These are phyloP conservation scores for Oostethus manadensis DNA, from an alignment of 2,113 vertebrate genomes.

Conservation along the genomic window DNA sequence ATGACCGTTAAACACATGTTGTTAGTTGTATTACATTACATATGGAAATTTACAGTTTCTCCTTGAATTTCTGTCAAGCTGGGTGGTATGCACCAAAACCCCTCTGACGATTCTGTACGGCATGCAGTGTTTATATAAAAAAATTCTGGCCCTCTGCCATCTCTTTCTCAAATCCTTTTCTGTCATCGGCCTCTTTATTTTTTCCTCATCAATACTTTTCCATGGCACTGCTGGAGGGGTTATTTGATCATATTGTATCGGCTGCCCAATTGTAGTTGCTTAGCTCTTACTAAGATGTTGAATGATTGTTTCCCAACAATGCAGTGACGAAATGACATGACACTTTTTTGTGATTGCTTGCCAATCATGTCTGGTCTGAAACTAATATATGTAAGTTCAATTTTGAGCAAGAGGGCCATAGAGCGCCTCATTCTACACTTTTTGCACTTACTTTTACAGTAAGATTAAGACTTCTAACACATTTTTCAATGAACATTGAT, in stretches of 20 bases:
- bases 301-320: neutral
- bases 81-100: neutral
- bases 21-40: neutral
- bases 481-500: no score
- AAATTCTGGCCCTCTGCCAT: neutral
- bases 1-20: neutral
- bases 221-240: neutral
- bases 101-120: neutral
- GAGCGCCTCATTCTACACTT: neutral
- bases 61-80: neutral
- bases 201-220: neutral
- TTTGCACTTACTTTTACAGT: neutral
- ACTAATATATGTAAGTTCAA: neutral
- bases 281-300: neutral
- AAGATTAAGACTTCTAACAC: neutral
- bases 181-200: neutral
- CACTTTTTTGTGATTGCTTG: neutral
- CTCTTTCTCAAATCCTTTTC: neutral
- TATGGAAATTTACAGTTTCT: neutral
- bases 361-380: neutral
- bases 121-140: neutral
- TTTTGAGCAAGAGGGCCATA: neutral
- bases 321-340: neutral
- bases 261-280: neutral
- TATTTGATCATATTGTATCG: constrained; percentile 3